phyloP scores from a whole-genome alignment of 2,113 vertebrate species.

The Tachycineta bicolor region DNA sequence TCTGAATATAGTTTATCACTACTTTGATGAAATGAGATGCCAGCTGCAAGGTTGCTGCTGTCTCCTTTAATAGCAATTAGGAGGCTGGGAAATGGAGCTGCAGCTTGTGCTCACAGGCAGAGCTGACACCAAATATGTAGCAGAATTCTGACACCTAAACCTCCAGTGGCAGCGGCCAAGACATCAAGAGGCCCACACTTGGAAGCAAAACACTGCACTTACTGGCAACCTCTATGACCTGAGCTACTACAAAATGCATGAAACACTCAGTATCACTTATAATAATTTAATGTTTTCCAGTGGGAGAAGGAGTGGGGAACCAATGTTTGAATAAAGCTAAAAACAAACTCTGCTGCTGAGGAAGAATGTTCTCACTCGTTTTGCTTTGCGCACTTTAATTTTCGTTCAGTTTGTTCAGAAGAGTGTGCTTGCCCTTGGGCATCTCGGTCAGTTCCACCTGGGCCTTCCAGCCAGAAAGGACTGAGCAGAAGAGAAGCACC shows the following conservation, averaged over 20 bases:
- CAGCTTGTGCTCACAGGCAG: constrained; percentile 24
- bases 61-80: constrained; percentile 58
- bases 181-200: background rate
- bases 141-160: constrained; percentile 45
- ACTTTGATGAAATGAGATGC: constrained; percentile 51
- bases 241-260: constrained; percentile 5
- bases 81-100: constrained; percentile 8
- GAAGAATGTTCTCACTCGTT: background rate
- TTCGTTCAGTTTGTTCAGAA: background rate
- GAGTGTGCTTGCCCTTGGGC: background rate
- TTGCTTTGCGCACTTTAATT: background rate
- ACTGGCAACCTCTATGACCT: background rate
- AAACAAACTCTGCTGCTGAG: background rate
- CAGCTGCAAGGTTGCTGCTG: constrained; percentile 33
- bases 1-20: constrained; percentile 54
- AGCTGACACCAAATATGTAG: constrained; percentile 7
- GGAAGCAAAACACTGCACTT: constrained; percentile 17
- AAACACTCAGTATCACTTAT: background rate
- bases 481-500: background rate
- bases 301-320: background rate
- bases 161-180: background rate
- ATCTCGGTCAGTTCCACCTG: background rate
- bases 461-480: background rate
- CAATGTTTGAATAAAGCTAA: background rate
- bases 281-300: constrained; percentile 2